These are phyloP conservation scores for Drosophila sulfurigaster DNA, from an alignment of 1,140 invertebrate species.

Conservation along the genomic window DNA sequence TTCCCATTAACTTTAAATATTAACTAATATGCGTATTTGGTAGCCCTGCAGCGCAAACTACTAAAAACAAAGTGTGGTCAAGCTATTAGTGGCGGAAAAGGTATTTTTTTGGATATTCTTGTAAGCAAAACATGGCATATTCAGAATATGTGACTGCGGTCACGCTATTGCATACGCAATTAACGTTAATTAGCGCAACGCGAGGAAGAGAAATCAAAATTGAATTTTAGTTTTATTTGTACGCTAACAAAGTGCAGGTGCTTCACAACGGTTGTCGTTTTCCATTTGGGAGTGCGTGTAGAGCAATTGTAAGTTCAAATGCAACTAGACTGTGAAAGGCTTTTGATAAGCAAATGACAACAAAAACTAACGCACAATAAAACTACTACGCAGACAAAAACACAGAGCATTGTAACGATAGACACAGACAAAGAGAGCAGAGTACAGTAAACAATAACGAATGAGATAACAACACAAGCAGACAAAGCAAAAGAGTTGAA, in stretches of 20 bases:
- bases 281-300: constrained; percentile 11
- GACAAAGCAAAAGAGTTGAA: constrained; percentile 67
- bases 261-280: constrained; percentile 3
- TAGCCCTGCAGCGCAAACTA: constrained; percentile 11
- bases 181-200: constrained; percentile 65
- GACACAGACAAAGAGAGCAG: constrained; percentile 68
- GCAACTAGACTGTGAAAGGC: constrained; percentile 64
- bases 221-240: constrained; percentile 64
- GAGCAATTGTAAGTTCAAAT: constrained; percentile 38
- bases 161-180: constrained; percentile 21
- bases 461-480: constrained; percentile 60
- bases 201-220: constrained; percentile 66
- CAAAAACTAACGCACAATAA: constrained; percentile 41
- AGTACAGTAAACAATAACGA: constrained; percentile 72
- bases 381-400: constrained; percentile 33
- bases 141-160: neutral
- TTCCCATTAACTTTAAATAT: neutral
- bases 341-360: constrained; percentile 53
- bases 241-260: constrained; percentile 62
- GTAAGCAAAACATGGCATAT: neutral
- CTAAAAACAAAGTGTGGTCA: neutral
- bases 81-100: neutral
- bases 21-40: neutral
- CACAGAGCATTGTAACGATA: constrained; percentile 10
- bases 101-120: neutral